Percentiles rank a stretch among this genome's conserved stretches.
Conservation (phyloP, 2,113 vertebrate genomes). For the Panthera leo region DNA sequence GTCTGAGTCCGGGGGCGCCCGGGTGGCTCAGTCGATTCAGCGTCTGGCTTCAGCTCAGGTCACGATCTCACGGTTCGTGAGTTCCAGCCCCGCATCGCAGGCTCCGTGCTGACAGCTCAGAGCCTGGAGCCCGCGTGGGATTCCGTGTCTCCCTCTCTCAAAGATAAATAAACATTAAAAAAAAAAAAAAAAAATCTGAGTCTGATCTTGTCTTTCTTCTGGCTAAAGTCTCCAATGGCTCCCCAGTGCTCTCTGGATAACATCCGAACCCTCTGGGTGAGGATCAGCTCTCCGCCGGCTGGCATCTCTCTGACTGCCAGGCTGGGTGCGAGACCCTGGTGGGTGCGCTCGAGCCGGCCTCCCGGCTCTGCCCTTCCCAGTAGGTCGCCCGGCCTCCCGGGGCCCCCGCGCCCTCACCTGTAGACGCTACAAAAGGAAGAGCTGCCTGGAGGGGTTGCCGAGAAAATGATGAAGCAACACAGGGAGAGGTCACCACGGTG, state of each 20-base stretch:
- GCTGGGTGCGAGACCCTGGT: rapidly evolving
- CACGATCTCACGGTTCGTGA: too few species aligned
- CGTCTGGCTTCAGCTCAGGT: too few species aligned
- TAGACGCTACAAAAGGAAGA: rapidly evolving
- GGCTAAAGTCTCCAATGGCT: neutral
- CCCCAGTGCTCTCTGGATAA: neutral
- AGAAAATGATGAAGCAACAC: neutral
- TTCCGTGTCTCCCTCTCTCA: too few species aligned
- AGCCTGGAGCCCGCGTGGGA: too few species aligned
- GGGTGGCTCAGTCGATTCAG: too few species aligned
- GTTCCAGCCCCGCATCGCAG: too few species aligned
- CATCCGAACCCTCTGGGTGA: rapidly evolving
- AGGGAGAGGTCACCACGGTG: rapidly evolving
- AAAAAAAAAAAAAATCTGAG: too few species aligned
- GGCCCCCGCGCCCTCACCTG: rapidly evolving
- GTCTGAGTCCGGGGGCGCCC: too few species aligned
- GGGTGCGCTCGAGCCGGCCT: rapidly evolving
- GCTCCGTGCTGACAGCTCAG: too few species aligned
- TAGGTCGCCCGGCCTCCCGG: neutral
- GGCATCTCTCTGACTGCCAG: neutral
- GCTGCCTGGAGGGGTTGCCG: neutral
- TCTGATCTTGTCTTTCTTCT: neutral
- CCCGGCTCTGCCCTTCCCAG: neutral
- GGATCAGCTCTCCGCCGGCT: rapidly evolving
- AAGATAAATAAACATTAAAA: too few species aligned